Evolutionary conservation across 2,888 invertebrate species (phyloP), one percentile per base, ranked within the genome.

Genomic region (Julus scandinavius): DNA sequence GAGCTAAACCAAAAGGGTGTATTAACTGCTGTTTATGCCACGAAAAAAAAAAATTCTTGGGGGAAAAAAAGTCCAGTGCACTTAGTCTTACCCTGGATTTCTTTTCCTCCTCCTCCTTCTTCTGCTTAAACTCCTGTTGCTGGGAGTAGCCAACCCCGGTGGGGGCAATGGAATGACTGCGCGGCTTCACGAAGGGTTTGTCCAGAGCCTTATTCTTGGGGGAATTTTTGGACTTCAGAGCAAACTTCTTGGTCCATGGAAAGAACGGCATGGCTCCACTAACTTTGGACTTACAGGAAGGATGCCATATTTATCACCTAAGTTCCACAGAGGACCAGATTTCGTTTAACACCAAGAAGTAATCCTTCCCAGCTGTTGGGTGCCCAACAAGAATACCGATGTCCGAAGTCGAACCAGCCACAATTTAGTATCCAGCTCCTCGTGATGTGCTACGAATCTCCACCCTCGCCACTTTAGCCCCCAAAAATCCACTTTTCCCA

Each of bases 131-230:
- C 50, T 83, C 49, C 49, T 88, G 58, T 38, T 88, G 88, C 38
- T 88, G 49, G 38, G 80, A 84, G 50, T 84, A 84, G 4, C 88
- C 88, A 6, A 88, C 88, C 17, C 88, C 88, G 4, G 88, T 88
- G 4, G 88, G 88, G 20, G 88, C 88, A n/a, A 89, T 49, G 20
- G 89, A 89, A 20, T 89, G 89, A 63, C 89, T 89, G 13, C 89
- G 86, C 20, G 89, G 89, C 85, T 89, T 89, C 63, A 88, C 88
- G 58, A 88, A 89, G 29, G 88, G 88, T 40, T 72, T n/a, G 3
- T 49, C 40, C 72, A 72, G 20, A n/a, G 20, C 20, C 41, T 85
- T 85, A n/a, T 41, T 45, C 49, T 85, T 85, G n/a, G 85, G 20
- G 9, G 85, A 85, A 17, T 88, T 88, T 38, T 88, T 88, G 11